Percentiles rank a stretch among this genome's conserved stretches.
These are phyloP conservation scores for Drosophila burlai DNA, from an alignment of 1,140 invertebrate genomes.

Conservation along the genomic window DNA sequence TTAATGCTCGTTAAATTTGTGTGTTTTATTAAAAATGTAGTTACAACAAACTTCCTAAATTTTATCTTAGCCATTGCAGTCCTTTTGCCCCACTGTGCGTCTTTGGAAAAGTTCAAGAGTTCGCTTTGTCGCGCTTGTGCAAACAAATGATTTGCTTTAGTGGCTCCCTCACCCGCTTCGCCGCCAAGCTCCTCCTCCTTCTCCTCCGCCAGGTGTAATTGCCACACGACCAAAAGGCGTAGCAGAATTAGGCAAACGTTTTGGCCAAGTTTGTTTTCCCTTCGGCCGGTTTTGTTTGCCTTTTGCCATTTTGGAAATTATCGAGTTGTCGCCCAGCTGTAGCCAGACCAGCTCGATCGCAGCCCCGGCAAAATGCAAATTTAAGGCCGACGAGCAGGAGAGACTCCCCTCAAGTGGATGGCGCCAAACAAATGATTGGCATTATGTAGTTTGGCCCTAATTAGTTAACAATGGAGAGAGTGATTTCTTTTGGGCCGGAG, in stretches of 20 bases:
- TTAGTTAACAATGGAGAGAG: slow-evolving; percentile 59
- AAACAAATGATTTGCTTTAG: slow-evolving; percentile 82
- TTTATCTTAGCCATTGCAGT: not conserved
- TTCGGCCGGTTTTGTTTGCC: slow-evolving; percentile 43
- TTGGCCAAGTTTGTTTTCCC: slow-evolving; percentile 28
- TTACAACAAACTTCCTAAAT: not conserved
- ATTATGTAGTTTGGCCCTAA: slow-evolving; percentile 59
- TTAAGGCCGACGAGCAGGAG: not conserved
- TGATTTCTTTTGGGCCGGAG: slow-evolving; percentile 9
- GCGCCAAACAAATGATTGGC: slow-evolving; percentile 46
- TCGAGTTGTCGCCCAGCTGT: slow-evolving; percentile 63
- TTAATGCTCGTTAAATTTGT: not conserved
- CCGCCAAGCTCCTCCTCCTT: not conserved
- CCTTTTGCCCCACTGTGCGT: slow-evolving; percentile 6
- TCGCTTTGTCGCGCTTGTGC: slow-evolving; percentile 78
- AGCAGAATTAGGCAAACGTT: slow-evolving; percentile 54
- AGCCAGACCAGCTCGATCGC: slow-evolving; percentile 4
- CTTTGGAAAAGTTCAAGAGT: slow-evolving; percentile 74
- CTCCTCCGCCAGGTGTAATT: slow-evolving; percentile 44
- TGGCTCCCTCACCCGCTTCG: slow-evolving; percentile 21
- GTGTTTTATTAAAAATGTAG: not conserved
- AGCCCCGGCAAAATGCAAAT: slow-evolving; percentile 44
- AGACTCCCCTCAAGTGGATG: slow-evolving; percentile 25
- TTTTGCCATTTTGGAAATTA: slow-evolving; percentile 69
- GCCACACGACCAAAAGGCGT: slow-evolving; percentile 52